Evolutionary conservation across 2,888 invertebrate species (phyloP).

Genomic region (Cacoxenus indagator): DNA sequence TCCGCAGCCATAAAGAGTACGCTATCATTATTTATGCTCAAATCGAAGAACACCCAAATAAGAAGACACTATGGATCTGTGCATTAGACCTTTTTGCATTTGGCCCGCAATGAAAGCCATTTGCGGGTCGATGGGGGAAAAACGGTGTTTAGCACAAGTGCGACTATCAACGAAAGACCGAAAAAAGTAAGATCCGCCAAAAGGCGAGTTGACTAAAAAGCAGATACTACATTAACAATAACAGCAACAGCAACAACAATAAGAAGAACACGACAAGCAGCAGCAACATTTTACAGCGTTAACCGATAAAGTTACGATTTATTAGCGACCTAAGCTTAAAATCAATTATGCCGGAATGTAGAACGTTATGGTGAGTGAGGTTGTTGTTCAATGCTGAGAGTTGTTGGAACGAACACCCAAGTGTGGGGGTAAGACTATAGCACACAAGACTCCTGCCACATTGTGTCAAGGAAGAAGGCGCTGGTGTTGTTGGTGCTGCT

Average conservation of each 20-base stretch:
- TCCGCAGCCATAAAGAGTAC: constrained; percentile 19
- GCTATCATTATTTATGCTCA: constrained; percentile 42
- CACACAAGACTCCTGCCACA: constrained; percentile 8
- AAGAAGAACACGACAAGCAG: too few species aligned
- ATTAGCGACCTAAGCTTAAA: constrained; percentile 67
- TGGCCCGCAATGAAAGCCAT: background rate
- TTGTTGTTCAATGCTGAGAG: too few species aligned
- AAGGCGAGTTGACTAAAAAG: constrained; percentile 17
- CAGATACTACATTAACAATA: constrained; percentile 10
- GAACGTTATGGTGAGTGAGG: constrained; percentile 57
- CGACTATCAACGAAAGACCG: constrained; percentile 13
- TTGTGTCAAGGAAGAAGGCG: constrained; percentile 47
- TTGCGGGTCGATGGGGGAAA: background rate
- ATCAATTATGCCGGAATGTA: constrained; percentile 69
- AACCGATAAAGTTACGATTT: constrained; percentile 68
- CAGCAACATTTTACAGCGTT: constrained; percentile 50
- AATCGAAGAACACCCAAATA: constrained; percentile 31
- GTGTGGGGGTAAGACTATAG: constrained; percentile 1
- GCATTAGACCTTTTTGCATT: constrained; percentile 7
- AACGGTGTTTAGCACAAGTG: constrained; percentile 5
- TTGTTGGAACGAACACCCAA: constrained; percentile 48
- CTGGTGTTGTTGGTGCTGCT: too few species aligned
- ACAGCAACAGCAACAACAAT: constrained; percentile 41
- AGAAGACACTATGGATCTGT: constrained; percentile 43
- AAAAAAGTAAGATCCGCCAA: constrained; percentile 27